Evolutionary conservation across 2,888 invertebrate genomes (phyloP).

Genomic region (Heliconius hortense): DNA sequence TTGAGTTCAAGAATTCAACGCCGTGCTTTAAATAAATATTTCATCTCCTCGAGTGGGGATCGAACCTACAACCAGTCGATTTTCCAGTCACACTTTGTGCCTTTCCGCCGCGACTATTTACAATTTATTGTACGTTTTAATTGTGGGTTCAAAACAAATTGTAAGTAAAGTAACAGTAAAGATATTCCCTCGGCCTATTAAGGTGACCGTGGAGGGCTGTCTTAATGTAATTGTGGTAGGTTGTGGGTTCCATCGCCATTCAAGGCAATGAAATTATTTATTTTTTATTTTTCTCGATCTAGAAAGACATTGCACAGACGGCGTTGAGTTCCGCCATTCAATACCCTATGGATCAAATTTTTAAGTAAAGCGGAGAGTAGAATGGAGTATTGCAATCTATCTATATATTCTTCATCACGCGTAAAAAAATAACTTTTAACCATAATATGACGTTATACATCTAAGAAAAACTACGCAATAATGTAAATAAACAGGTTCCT

Average conservation of each 20-base stretch:
- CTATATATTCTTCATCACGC: background rate
- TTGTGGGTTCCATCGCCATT: no score
- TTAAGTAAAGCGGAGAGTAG: background rate
- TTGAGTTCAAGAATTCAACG: no score
- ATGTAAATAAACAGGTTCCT: conserved; percentile 21
- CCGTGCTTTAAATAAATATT: no score
- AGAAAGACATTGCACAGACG: background rate
- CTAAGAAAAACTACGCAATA: conserved; percentile 9
- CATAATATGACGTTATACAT: background rate
- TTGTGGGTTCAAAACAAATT: no score
- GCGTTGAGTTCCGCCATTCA: background rate
- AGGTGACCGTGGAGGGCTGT: no score
- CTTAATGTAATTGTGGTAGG: no score
- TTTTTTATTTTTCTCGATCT: background rate
- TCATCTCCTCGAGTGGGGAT: no score
- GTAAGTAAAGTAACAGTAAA: background rate
- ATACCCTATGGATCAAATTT: background rate
- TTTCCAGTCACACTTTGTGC: no score
- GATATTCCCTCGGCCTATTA: no score
- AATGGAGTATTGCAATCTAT: background rate
- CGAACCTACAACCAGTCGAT: no score
- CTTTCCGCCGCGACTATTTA: no score
- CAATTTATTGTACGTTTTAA: background rate
- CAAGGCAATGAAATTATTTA: background rate
- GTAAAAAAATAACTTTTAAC: background rate